These are phyloP conservation scores for Hemibagrus wyckioides DNA, from an alignment of 2,113 vertebrate species.

Conservation along the genomic window DNA sequence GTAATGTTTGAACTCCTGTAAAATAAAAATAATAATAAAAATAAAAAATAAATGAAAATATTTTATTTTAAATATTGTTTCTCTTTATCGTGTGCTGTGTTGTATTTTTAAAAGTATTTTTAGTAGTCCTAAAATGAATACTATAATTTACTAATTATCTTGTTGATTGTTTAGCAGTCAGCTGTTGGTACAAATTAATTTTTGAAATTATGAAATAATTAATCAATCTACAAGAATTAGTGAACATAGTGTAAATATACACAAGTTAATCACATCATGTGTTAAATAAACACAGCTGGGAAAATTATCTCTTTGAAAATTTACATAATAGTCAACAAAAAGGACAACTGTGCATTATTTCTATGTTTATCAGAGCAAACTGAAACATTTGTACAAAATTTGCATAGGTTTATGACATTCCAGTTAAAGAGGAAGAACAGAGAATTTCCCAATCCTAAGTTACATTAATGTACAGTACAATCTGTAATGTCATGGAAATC, in stretches of 20 bases:
- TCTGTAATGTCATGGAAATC: no score
- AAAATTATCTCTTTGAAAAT: not conserved
- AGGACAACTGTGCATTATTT: no score
- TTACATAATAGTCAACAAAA: not conserved
- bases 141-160: no score
- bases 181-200: not conserved
- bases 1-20: no score
- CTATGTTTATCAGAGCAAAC: not conserved
- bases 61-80: no score
- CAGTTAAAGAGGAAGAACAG: not conserved
- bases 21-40: no score
- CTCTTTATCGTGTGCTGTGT: no score
- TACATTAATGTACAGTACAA: not conserved
- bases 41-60: no score
- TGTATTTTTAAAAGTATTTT: no score
- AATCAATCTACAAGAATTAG: not conserved
- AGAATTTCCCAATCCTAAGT: not conserved
- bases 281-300: not conserved
- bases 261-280: not conserved
- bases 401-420: not conserved
- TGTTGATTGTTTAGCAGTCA: not conserved
- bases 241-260: no score
- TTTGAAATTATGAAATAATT: not conserved
- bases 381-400: not conserved
- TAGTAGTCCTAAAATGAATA: no score